phyloP scores from a whole-genome alignment of 2,888 invertebrate species.

The Dascillus cervinus region DNA sequence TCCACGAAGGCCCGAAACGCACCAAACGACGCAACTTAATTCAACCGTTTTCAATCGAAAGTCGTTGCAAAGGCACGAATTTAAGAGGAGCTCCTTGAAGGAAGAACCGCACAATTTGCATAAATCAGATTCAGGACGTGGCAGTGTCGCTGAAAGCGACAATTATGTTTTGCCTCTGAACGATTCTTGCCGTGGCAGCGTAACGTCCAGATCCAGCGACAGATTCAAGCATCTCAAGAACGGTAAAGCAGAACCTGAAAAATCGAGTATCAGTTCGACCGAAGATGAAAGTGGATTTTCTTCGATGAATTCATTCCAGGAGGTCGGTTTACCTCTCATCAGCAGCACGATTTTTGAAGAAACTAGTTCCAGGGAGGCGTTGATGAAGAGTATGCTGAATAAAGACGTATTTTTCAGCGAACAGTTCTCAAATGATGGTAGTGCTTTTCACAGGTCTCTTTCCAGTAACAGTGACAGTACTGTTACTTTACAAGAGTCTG shows the following conservation, averaged over 20 bases:
- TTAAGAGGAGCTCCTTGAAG: conserved; percentile 5
- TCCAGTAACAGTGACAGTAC: no score
- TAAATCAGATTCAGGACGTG: conserved; percentile 20
- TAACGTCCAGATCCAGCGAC: neutral
- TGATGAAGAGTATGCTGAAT: conserved; percentile 33
- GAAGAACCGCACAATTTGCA: neutral
- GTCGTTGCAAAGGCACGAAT: conserved; percentile 30
- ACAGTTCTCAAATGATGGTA: conserved; percentile 6
- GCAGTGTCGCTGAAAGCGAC: conserved; percentile 25
- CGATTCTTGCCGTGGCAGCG: neutral
- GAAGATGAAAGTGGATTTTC: conserved; percentile 84
- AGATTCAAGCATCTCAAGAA: conserved; percentile 2
- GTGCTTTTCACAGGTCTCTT: no score
- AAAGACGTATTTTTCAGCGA: conserved; percentile 13
- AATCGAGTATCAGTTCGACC: conserved; percentile 37
- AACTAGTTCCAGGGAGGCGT: conserved; percentile 25
- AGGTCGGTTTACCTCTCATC: conserved; percentile 62
- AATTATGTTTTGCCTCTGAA: conserved; percentile 6
- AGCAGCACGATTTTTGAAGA: conserved; percentile 27
- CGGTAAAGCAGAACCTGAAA: conserved; percentile 16
- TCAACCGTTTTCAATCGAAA: conserved; percentile 36
- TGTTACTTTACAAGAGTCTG: conserved; percentile 1
- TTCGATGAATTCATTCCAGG: conserved; percentile 78
- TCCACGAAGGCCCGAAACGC: conserved; percentile 24
- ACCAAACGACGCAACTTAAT: conserved; percentile 29